Conservation (phyloP, 2,113 vertebrate genomes). For the Tringa solitaria region DNA sequence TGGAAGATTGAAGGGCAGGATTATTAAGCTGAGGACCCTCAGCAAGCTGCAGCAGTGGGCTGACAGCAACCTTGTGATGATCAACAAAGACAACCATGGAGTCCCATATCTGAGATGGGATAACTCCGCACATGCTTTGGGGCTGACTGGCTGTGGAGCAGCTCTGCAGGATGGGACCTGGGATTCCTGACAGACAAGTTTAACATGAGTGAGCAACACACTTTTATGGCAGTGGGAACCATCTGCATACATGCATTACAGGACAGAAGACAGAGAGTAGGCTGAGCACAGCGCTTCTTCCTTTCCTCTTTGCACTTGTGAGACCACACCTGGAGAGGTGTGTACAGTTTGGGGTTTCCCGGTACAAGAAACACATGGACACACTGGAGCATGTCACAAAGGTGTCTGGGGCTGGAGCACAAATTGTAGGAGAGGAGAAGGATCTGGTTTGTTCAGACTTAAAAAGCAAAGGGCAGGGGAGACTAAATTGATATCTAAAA, state of each 20-base stretch:
- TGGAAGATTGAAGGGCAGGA: neutral
- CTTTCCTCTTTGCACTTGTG: neutral
- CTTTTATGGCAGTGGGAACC: neutral
- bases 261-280: neutral
- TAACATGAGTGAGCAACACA: rapidly evolving
- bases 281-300: neutral
- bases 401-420: neutral
- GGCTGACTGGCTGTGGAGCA: neutral
- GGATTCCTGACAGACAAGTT: neutral
- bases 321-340: neutral
- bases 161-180: neutral
- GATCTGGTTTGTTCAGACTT: neutral
- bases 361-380: neutral
- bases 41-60: neutral
- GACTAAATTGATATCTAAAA: neutral
- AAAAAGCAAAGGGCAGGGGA: neutral
- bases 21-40: neutral
- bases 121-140: neutral
- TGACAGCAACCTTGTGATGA: neutral
- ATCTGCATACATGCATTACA: neutral
- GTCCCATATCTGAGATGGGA: neutral
- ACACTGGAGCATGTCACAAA: neutral
- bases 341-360: neutral
- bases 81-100: neutral
- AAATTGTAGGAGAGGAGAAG: neutral